Percentiles rank a stretch among this genome's conserved stretches.
Conservation (phyloP, 1,140 invertebrate species). For the Drosophila sturtevanti region DNA sequence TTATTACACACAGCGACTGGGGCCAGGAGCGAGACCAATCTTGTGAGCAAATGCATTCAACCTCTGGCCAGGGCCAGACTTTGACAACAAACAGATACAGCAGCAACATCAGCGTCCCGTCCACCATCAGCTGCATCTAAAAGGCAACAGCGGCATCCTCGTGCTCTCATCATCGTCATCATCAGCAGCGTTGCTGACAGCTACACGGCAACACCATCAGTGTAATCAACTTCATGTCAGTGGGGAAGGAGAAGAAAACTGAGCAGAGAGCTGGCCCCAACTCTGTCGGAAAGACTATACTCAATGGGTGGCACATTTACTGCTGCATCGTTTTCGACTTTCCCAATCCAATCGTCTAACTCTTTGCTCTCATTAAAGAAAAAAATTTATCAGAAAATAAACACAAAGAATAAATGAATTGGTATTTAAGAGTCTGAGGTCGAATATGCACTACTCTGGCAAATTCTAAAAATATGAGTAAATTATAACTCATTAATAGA, state of each 20-base stretch:
- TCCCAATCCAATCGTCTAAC: conserved; percentile 47
- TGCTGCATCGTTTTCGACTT: conserved; percentile 30
- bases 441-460: background rate
- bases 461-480: background rate
- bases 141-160: conserved; percentile 55
- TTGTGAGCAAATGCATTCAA: conserved; percentile 41
- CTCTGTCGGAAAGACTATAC: conserved; percentile 35
- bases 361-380: conserved; percentile 74
- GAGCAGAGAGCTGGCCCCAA: conserved; percentile 13
- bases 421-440: background rate
- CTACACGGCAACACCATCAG: conserved; percentile 80
- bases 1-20: conserved; percentile 68
- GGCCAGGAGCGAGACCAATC: conserved; percentile 14
- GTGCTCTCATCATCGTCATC: conserved; percentile 79
- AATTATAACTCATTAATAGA: too few species aligned
- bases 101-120: conserved; percentile 43
- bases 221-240: conserved; percentile 75
- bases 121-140: conserved; percentile 45
- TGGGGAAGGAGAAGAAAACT: too few species aligned
- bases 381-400: conserved; percentile 48
- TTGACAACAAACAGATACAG: conserved; percentile 78
- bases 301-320: conserved; percentile 72
- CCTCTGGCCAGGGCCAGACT: conserved; percentile 39
- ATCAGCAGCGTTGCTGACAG: conserved; percentile 78
- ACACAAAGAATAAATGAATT: conserved; percentile 3